Evolutionary conservation across 2,888 invertebrate species (phyloP).

Genomic region (Callinectes sapidus): DNA sequence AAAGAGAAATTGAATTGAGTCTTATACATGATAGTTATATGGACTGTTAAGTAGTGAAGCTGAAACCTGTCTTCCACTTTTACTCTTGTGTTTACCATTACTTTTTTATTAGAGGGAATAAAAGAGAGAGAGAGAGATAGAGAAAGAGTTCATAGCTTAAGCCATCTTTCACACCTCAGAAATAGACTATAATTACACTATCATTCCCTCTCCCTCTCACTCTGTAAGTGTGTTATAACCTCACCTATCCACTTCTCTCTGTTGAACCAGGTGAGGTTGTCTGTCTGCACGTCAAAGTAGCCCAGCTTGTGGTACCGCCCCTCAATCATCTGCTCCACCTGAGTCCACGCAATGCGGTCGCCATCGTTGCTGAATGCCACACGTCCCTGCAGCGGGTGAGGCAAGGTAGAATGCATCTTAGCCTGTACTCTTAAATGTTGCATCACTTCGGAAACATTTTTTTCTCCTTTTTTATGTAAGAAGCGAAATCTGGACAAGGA

Average conservation of each 20-base stretch:
- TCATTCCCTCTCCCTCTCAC: too few species aligned
- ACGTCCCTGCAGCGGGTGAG: constrained; percentile 83
- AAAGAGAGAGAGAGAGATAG: too few species aligned
- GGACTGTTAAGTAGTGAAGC: too few species aligned
- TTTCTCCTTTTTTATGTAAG: too few species aligned
- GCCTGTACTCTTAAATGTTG: too few species aligned
- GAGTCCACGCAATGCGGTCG: constrained; percentile 97
- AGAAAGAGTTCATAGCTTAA: neutral
- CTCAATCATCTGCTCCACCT: constrained; percentile 97
- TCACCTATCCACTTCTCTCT: constrained; percentile 93
- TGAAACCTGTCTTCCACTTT: neutral
- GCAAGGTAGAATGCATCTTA: neutral
- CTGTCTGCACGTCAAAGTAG: constrained; percentile 95
- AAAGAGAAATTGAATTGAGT: neutral
- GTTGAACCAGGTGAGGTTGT: constrained; percentile 95
- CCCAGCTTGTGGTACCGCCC: constrained; percentile 93
- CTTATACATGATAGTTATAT: neutral
- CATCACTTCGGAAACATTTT: too few species aligned
- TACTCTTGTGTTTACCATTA: neutral
- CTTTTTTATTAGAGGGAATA: neutral
- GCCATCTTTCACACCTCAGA: too few species aligned
- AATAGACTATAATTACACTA: too few species aligned
- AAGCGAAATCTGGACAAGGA: too few species aligned
- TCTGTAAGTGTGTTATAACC: too few species aligned
- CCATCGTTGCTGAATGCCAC: constrained; percentile 99